phyloP scores from a whole-genome alignment of 2,888 invertebrate species.

The Leptura quadrifasciata region DNA sequence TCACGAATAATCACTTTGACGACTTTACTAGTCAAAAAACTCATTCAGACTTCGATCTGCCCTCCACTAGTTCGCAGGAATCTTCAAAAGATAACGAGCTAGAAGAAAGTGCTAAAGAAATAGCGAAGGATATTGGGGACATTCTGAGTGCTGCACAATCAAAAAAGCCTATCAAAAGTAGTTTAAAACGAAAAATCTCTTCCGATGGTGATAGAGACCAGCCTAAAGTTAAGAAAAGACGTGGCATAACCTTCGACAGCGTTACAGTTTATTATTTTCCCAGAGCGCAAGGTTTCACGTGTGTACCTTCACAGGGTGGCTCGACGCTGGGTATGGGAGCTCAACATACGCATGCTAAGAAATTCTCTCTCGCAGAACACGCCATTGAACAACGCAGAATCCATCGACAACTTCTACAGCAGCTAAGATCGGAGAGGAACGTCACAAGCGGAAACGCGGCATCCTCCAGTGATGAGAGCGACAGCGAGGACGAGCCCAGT shows the following conservation, averaged over 20 bases:
- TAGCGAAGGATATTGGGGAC: slow-evolving; percentile 58
- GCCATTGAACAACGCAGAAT: slow-evolving; percentile 90
- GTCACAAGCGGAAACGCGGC: slow-evolving; percentile 72
- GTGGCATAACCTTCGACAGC: slow-evolving; percentile 90
- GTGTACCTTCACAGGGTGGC: slow-evolving; percentile 92
- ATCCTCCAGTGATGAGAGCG: slow-evolving; percentile 89
- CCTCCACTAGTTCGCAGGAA: slow-evolving; percentile 56
- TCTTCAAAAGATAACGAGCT: slow-evolving; percentile 39
- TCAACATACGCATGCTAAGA: slow-evolving; percentile 81
- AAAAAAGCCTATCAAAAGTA: slow-evolving; percentile 77
- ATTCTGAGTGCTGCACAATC: slow-evolving; percentile 60
- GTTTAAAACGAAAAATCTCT: slow-evolving; percentile 80
- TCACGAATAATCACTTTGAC: slow-evolving; percentile 46
- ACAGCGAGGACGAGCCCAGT: slow-evolving; percentile 89
- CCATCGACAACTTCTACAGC: slow-evolving; percentile 86
- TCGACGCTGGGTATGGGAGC: slow-evolving; percentile 96
- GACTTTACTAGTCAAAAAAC: slow-evolving; percentile 47
- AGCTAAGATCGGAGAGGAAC: slow-evolving; percentile 83
- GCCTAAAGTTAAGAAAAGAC: slow-evolving; percentile 81
- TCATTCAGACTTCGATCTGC: slow-evolving; percentile 56
- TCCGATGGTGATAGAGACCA: slow-evolving; percentile 73
- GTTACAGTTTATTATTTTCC: slow-evolving; percentile 98
- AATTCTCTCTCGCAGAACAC: slow-evolving; percentile 91
- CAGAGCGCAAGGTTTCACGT: slow-evolving; percentile 92
- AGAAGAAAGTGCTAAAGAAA: slow-evolving; percentile 49